phyloP scores from a whole-genome alignment of 2,113 vertebrate species.

The Piaya cayana region DNA sequence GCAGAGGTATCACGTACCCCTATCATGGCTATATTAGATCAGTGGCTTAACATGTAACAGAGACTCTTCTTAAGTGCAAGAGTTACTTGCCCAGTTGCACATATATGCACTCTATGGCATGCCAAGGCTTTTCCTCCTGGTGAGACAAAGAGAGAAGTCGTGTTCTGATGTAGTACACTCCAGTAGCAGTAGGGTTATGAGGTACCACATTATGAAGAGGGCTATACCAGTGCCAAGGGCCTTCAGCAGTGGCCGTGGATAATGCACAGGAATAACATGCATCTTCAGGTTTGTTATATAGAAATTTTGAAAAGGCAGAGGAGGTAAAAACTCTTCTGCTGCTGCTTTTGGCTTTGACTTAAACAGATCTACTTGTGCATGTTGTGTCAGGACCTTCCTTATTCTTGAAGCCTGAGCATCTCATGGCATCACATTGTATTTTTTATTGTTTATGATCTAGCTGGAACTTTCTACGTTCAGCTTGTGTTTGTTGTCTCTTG shows the following conservation, averaged over 20 bases:
- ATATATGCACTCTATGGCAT: fast-evolving
- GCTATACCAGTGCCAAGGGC: neutral
- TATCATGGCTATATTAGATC: fast-evolving
- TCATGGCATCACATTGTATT: neutral
- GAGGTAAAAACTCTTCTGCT: neutral
- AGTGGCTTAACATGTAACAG: neutral
- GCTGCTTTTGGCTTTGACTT: neutral
- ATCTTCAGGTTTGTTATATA: neutral
- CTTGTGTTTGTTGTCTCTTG: neutral
- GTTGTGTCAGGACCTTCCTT: neutral
- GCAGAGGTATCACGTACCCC: fast-evolving
- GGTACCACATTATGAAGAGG: neutral
- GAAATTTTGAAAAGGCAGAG: neutral
- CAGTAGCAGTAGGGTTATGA: neutral
- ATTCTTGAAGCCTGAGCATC: neutral
- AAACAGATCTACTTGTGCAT: neutral
- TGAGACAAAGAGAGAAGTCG: neutral
- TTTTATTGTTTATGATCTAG: neutral
- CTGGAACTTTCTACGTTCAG: neutral
- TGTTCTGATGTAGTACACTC: neutral
- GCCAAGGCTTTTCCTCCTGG: neutral
- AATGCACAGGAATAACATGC: neutral
- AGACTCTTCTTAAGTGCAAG: neutral
- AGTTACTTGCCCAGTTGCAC: neutral
- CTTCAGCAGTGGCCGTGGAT: neutral